Evolutionary conservation across 1,140 invertebrate genomes (phyloP), one percentile per base, ranked within the genome.

Genomic region (Drosophila hydei): DNA sequence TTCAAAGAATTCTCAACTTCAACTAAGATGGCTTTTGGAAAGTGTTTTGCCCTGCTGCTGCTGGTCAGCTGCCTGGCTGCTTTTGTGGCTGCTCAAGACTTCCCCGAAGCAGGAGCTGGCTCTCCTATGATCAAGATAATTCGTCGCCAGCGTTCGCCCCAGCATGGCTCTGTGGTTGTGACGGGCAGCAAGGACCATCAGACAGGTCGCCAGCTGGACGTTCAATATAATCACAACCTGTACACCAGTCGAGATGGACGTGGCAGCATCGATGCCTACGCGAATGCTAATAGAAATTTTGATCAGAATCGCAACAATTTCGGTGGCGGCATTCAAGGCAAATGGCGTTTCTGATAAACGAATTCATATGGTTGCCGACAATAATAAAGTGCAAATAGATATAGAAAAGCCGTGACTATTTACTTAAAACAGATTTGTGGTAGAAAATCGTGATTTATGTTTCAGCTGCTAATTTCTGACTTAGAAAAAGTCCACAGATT

Each of bases 171-270:
- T 1, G 51, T 88, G 9, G 79, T 76, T 0, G 0, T 88, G 0
- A 48, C 63, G 7, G 72, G 38, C 36, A 52, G 61, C 50, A 68
- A 85, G 70, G 80, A 85, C 65, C 1, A 78, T 63, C 1, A 79
- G 33, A 4, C 6, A 25, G 87, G 87, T 14, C 77, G 87, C 2
- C 70, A 79, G 51, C 77, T 75, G 8, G 51, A 42, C 30, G 33
- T 75, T 0, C 80, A 89, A 25, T 89, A 89, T 21, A 89, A 89
- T 58, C 85, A 89, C 6, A 89, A 89, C 75, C 52, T 89, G 0
- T 85, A 23, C 25, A 75, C 56, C 11, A 85, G 77, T 18, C 45
- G 47, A 7, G 80, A 89, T 79, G 87, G 87, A 27, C 87, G 78
- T 75, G 79, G 77, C 63, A 69, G 16, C 25, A 64, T 89, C 8